Evolutionary conservation across 1,140 invertebrate genomes (phyloP).

Genomic region (Cotesia vestalis): DNA sequence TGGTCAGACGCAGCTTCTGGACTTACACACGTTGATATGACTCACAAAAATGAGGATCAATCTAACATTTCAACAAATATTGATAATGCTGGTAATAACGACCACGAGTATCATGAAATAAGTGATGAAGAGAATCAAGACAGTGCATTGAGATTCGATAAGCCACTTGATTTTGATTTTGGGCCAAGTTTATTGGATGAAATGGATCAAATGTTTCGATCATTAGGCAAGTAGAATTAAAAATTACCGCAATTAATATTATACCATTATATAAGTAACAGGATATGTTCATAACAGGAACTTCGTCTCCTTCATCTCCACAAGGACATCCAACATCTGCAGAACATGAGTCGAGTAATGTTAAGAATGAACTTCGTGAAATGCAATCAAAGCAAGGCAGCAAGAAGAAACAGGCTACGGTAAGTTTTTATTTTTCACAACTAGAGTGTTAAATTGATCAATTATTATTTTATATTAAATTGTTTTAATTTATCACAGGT

Average conservation of each 20-base stretch:
- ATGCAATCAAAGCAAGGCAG: slow-evolving; percentile 68
- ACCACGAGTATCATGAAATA: slow-evolving; percentile 92
- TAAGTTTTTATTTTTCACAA: slow-evolving; percentile 57
- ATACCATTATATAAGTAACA: not conserved
- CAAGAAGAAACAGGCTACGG: slow-evolving; percentile 81
- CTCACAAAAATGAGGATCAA: slow-evolving; percentile 49
- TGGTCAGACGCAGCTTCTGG: slow-evolving; percentile 61
- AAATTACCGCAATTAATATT: too few species aligned
- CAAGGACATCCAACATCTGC: slow-evolving; percentile 63
- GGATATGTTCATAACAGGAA: slow-evolving; percentile 46
- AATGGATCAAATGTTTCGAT: slow-evolving; percentile 93
- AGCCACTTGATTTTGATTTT: slow-evolving; percentile 79
- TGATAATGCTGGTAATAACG: slow-evolving; percentile 57
- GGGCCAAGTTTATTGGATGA: slow-evolving; percentile 93
- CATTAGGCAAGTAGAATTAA: slow-evolving; percentile 65
- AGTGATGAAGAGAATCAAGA: slow-evolving; percentile 82
- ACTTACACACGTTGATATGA: slow-evolving; percentile 50
- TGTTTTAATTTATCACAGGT: slow-evolving; percentile 68
- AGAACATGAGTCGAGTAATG: slow-evolving; percentile 75
- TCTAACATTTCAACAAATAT: slow-evolving; percentile 49
- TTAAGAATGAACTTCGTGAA: slow-evolving; percentile 79
- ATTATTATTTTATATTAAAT: slow-evolving; percentile 43
- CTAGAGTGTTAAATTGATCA: slow-evolving; percentile 22
- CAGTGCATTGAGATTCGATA: slow-evolving; percentile 61
- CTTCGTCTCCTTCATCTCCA: slow-evolving; percentile 58